Conservation (phyloP, 1,140 invertebrate genomes). For the Ceratina japonica region DNA sequence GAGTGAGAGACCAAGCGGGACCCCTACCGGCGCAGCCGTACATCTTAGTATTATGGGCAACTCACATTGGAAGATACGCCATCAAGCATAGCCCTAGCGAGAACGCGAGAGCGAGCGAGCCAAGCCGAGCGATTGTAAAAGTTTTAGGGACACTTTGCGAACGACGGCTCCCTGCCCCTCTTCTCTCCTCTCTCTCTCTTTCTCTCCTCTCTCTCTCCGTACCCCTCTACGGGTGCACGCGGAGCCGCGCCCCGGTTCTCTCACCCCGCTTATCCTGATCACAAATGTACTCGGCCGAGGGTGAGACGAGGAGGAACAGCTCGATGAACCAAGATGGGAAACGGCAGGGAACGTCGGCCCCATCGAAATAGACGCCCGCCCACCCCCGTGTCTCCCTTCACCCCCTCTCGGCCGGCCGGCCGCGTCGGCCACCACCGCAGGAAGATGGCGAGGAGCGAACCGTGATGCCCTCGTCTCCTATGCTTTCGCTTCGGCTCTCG, state of each 20-base stretch:
- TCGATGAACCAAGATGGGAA: not conserved
- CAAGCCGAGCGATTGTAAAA: conserved; percentile 83
- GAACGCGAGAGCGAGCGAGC: conserved; percentile 79
- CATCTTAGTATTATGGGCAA: conserved; percentile 87
- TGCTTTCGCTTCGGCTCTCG: not conserved
- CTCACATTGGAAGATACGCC: conserved; percentile 90
- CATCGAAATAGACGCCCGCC: conserved; percentile 37
- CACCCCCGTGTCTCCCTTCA: conserved; percentile 48
- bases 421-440: conserved; percentile 48
- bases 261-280: conserved; percentile 58
- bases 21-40: conserved; percentile 85
- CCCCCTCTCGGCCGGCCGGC: conserved; percentile 1
- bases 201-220: not conserved
- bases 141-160: conserved; percentile 84
- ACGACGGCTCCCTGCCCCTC: conserved; percentile 57
- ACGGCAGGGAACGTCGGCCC: conserved; percentile 1
- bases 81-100: conserved; percentile 87
- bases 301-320: not conserved
- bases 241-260: conserved; percentile 66
- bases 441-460: conserved; percentile 54
- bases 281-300: conserved; percentile 1
- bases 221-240: conserved; percentile 22
- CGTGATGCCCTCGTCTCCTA: conserved; percentile 7
- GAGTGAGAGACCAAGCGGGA: conserved; percentile 69
- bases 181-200: conserved; percentile 43